phyloP scores from a whole-genome alignment of 2,113 vertebrate species.

The Triplophysa tibetana region DNA sequence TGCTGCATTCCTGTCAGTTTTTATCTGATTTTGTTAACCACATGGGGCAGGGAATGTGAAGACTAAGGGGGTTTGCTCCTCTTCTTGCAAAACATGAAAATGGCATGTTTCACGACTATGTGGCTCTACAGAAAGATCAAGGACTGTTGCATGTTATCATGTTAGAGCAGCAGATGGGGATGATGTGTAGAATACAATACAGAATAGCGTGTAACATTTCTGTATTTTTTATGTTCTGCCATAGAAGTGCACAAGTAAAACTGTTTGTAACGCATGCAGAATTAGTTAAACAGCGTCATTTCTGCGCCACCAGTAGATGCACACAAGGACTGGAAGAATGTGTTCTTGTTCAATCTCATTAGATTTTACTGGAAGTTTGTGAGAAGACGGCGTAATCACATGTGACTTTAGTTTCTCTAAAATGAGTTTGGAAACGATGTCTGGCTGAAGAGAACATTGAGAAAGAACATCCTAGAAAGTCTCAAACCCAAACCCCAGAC shows the following conservation, averaged over 20 bases:
- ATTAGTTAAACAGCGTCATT: background rate
- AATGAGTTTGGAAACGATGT: background rate
- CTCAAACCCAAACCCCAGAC: background rate
- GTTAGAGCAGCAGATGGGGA: background rate
- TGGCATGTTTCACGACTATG: slow-evolving; percentile 19
- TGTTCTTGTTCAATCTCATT: no score
- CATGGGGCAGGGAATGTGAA: background rate
- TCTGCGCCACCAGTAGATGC: background rate
- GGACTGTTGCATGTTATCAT: slow-evolving; percentile 25
- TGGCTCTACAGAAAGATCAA: slow-evolving; percentile 19
- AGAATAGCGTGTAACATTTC: no score
- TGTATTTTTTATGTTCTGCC: no score
- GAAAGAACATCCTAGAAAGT: slow-evolving; percentile 21
- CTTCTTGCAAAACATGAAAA: slow-evolving; percentile 47
- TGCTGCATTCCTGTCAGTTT: slow-evolving; percentile 24
- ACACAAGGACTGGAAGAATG: no score
- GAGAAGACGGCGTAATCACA: background rate
- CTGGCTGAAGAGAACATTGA: background rate
- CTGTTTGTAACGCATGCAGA: background rate
- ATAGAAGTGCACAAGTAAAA: no score
- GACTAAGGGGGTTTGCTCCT: background rate
- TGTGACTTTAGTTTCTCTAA: background rate
- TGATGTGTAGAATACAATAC: background rate
- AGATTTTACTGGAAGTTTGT: background rate
- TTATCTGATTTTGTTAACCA: slow-evolving; percentile 42